Evolutionary conservation across 2,797 vertebrate genomes (phyloP).

Genomic region (Diplodus sargus): DNA sequence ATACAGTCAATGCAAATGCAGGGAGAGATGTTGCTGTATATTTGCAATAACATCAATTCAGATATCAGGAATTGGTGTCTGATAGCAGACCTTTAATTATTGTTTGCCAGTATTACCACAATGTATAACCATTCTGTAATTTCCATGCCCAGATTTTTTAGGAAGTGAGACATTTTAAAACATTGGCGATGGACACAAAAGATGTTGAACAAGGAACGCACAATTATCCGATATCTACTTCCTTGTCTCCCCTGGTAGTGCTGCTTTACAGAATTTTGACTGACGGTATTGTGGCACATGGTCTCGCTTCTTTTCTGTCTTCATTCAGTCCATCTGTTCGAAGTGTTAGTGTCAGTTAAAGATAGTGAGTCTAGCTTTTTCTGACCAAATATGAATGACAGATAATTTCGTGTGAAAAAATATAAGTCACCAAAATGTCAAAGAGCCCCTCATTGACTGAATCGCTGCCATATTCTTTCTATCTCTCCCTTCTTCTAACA

Average conservation of each 20-base stretch:
- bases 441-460: background rate
- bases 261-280: background rate
- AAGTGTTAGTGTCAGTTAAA: background rate
- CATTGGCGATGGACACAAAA: too few species aligned
- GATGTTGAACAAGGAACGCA: too few species aligned
- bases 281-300: background rate
- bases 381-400: conserved; percentile 2
- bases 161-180: background rate
- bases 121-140: background rate
- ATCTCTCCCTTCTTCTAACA: conserved; percentile 40
- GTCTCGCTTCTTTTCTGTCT: background rate
- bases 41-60: background rate
- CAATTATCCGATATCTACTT: too few species aligned
- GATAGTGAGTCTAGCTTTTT: background rate
- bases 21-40: background rate
- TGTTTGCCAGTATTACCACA: background rate
- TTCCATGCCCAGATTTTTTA: background rate
- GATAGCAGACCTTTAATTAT: background rate
- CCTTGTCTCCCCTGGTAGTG: background rate
- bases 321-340: background rate
- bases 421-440: conserved; percentile 3
- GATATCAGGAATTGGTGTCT: background rate
- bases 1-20: background rate
- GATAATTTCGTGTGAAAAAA: background rate
- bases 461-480: conserved; percentile 20